These are phyloP conservation scores for Amphipoea oculea DNA, from an alignment of 2,888 invertebrate genomes.

Conservation along the genomic window DNA sequence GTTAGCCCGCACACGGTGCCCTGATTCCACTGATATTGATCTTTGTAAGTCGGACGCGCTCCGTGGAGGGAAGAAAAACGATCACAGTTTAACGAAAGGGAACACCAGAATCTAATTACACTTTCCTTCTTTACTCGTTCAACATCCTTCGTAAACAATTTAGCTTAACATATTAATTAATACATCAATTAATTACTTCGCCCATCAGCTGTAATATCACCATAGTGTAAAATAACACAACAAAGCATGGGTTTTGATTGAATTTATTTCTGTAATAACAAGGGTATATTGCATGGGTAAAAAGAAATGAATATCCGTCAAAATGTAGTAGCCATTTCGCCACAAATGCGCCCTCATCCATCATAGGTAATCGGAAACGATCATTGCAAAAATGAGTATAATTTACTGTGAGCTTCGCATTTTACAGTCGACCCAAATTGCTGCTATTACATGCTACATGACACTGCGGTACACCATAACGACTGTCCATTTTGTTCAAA, in stretches of 20 bases:
- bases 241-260: slow-evolving; percentile 44
- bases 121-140: slow-evolving; percentile 48
- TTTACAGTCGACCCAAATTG: slow-evolving; percentile 86
- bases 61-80: slow-evolving; percentile 78
- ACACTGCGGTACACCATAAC: slow-evolving; percentile 81
- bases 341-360: slow-evolving; percentile 80
- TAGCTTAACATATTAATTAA: slow-evolving; percentile 58
- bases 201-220: slow-evolving; percentile 1
- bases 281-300: slow-evolving; percentile 58
- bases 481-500: slow-evolving; percentile 75
- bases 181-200: slow-evolving; percentile 35
- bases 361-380: slow-evolving; percentile 88
- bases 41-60: slow-evolving; percentile 77
- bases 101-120: slow-evolving; percentile 73
- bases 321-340: slow-evolving; percentile 74
- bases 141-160: slow-evolving; percentile 61
- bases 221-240: slow-evolving; percentile 31
- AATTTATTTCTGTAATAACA: slow-evolving; percentile 65
- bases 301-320: slow-evolving; percentile 70
- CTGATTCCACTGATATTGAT: slow-evolving; percentile 87
- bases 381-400: slow-evolving; percentile 87
- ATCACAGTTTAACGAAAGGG: slow-evolving; percentile 70
- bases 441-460: slow-evolving; percentile 83
- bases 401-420: slow-evolving; percentile 84
- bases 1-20: slow-evolving; percentile 82